These are phyloP conservation scores for Antennarius maculatus DNA, from an alignment of 2,797 vertebrate genomes.

Conservation along the genomic window DNA sequence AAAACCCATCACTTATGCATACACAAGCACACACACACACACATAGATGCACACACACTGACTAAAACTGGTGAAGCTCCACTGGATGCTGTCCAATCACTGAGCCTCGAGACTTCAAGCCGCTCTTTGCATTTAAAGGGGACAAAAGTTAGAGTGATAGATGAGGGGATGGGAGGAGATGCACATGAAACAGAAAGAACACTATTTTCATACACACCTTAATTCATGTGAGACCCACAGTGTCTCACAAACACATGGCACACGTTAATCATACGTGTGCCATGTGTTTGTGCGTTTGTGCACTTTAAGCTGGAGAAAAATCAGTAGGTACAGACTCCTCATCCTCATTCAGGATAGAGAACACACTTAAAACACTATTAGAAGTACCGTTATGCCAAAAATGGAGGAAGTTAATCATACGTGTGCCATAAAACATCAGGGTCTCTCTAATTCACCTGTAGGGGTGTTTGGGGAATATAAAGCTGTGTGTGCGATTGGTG, in stretches of 20 bases:
- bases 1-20: constrained; percentile 10
- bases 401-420: constrained; percentile 17
- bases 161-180: constrained; percentile 20
- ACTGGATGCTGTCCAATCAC: constrained; percentile 44
- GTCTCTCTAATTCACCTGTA: constrained; percentile 9
- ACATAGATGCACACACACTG: background rate
- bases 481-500: constrained; percentile 2
- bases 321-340: constrained; percentile 15
- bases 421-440: constrained; percentile 21
- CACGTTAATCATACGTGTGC: constrained; percentile 12
- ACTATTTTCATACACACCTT: constrained; percentile 47
- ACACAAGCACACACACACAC: constrained; percentile 3
- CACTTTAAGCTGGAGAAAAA: constrained; percentile 22
- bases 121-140: constrained; percentile 44
- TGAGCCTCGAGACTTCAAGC: constrained; percentile 39
- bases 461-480: background rate
- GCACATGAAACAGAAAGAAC: constrained; percentile 8
- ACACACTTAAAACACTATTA: constrained; percentile 22
- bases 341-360: constrained; percentile 30
- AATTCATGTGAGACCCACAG: constrained; percentile 34
- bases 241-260: constrained; percentile 16
- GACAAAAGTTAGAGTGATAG: constrained; percentile 30
- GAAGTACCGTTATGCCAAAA: constrained; percentile 35
- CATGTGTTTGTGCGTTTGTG: background rate
- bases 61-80: constrained; percentile 30